Evolutionary conservation across 2,888 invertebrate species (phyloP).

Genomic region (Girardia tigrina): DNA sequence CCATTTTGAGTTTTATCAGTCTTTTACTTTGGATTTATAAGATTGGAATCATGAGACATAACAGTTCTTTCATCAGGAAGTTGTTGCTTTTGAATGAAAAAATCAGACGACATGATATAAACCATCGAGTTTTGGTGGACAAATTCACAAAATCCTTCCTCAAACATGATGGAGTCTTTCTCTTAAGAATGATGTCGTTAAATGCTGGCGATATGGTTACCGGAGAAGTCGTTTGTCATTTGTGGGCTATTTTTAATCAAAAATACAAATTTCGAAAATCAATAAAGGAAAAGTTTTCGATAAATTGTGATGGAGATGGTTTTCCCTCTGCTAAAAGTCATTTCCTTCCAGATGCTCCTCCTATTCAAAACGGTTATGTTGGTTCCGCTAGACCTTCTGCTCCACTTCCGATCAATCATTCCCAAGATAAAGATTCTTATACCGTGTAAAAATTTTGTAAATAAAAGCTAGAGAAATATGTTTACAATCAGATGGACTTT

Average conservation of each 20-base stretch:
- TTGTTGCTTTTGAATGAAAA: conserved; percentile 10
- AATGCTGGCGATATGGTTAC: conserved; percentile 37
- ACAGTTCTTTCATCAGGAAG: conserved; percentile 29
- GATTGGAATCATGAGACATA: neutral
- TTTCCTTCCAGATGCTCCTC: neutral
- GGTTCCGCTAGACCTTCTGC: neutral
- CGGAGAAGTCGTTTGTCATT: conserved; percentile 32
- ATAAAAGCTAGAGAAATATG: too few species aligned
- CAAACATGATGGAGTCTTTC: conserved; percentile 37
- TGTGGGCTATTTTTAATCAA: conserved; percentile 35
- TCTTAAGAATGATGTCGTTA: conserved; percentile 36
- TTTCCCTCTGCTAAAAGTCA: neutral
- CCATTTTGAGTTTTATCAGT: neutral
- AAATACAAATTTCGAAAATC: neutral
- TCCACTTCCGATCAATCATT: neutral
- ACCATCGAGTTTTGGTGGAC: conserved; percentile 24
- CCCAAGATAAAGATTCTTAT: neutral
- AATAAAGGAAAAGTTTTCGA: neutral
- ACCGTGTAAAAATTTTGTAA: neutral
- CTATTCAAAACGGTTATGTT: neutral
- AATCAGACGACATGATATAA: neutral
- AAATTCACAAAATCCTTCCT: conserved; percentile 29
- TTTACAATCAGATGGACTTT: too few species aligned
- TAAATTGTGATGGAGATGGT: conserved; percentile 1
- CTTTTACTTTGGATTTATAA: conserved; percentile 28